These are phyloP conservation scores for Connochaetes taurinus DNA, from an alignment of 2,113 vertebrate species.

Conservation along the genomic window DNA sequence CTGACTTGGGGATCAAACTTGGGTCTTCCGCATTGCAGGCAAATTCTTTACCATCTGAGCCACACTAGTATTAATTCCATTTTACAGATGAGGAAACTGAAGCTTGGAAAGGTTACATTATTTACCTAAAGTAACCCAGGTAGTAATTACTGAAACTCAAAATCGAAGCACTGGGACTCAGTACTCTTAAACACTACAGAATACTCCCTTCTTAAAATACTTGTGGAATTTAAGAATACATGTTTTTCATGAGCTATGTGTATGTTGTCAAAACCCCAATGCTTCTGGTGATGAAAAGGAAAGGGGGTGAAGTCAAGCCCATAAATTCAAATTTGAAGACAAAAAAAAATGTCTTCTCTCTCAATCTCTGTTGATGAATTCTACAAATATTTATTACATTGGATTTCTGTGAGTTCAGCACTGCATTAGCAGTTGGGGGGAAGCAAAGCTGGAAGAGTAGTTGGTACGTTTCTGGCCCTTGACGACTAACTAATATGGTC, in stretches of 20 bases:
- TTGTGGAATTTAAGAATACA: background rate
- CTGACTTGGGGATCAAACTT: background rate
- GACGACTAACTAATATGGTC: background rate
- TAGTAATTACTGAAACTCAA: background rate
- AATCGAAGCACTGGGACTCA: background rate
- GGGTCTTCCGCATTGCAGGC: background rate
- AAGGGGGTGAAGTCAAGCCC: background rate
- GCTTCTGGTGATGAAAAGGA: background rate
- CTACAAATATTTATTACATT: background rate
- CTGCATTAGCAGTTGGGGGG: background rate
- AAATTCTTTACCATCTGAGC: background rate
- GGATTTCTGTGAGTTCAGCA: background rate
- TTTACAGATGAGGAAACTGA: background rate
- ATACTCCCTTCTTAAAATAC: background rate
- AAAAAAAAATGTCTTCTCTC: background rate
- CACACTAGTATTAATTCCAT: background rate
- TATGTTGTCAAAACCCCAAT: background rate
- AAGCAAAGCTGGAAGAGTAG: background rate
- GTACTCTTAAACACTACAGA: background rate
- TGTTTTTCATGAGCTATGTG: background rate
- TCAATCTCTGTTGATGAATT: background rate
- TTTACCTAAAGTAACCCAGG: background rate
- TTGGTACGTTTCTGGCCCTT: background rate
- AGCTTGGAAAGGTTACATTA: background rate
- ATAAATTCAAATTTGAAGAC: background rate